Percentiles rank a stretch among this genome's conserved stretches.
Evolutionary conservation across 2,888 invertebrate species (phyloP).

Genomic region (Aethes cnicana): DNA sequence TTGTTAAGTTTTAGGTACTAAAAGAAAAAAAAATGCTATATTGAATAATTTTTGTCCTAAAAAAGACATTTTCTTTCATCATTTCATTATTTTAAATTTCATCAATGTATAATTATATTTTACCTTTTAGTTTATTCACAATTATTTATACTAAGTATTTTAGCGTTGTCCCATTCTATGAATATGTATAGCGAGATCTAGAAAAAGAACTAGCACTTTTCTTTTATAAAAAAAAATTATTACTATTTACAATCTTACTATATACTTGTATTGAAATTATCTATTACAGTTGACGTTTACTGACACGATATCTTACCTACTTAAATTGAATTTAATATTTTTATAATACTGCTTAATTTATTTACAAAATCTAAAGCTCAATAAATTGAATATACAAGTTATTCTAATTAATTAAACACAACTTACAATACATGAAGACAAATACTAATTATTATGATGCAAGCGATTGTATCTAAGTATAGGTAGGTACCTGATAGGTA

Average conservation of each 20-base stretch:
- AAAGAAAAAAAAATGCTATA: no score
- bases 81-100: not conserved
- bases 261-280: not conserved
- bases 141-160: slow-evolving; percentile 22
- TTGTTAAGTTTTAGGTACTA: no score
- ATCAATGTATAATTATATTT: not conserved
- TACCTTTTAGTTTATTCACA: slow-evolving; percentile 5
- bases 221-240: slow-evolving; percentile 17
- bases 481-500: no score
- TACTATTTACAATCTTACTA: not conserved
- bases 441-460: not conserved
- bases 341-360: slow-evolving; percentile 26
- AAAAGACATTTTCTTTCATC: no score
- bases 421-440: not conserved
- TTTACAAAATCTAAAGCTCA: slow-evolving; percentile 11
- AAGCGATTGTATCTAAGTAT: not conserved
- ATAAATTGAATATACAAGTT: slow-evolving; percentile 7
- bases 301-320: slow-evolving; percentile 38
- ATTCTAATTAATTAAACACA: not conserved
- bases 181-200: slow-evolving; percentile 28
- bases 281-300: slow-evolving; percentile 46
- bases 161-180: slow-evolving; percentile 9
- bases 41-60: no score
- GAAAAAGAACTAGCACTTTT: slow-evolving; percentile 37
- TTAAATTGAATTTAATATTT: not conserved